These are phyloP conservation scores for Hydropsyche betteni DNA, from an alignment of 2,888 invertebrate species.

Conservation along the genomic window DNA sequence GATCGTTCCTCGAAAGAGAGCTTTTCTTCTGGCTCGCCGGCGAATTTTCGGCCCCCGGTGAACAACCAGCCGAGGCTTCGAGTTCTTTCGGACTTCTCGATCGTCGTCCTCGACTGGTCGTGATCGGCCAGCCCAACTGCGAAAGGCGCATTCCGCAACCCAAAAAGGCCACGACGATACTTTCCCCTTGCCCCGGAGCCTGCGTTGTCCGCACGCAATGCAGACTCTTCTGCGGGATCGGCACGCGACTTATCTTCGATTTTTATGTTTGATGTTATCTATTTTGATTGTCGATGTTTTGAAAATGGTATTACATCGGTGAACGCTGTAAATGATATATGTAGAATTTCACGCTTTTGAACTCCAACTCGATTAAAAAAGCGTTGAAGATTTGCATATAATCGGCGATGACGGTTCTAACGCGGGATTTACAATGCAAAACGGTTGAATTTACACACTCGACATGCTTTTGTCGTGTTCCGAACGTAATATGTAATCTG, in stretches of 20 bases:
- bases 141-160: conserved; percentile 41
- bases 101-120: conserved; percentile 46
- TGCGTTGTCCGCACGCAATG: too few relatives aligned
- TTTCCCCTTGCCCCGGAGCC: conserved; percentile 25
- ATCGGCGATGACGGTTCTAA: conserved; percentile 12
- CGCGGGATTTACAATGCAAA: conserved; percentile 1
- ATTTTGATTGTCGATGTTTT: too few relatives aligned
- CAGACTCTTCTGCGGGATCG: too few relatives aligned
- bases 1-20: conserved; percentile 2
- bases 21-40: conserved; percentile 7
- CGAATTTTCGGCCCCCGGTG: neutral
- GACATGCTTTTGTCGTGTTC: neutral
- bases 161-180: conserved; percentile 25
- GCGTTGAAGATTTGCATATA: conserved; percentile 6
- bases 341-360: too few relatives aligned
- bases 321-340: too few relatives aligned
- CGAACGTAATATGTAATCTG: too few relatives aligned
- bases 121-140: conserved; percentile 43
- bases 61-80: conserved; percentile 13
- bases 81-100: conserved; percentile 14
- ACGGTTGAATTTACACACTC: neutral
- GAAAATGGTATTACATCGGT: too few relatives aligned
- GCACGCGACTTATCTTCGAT: too few relatives aligned
- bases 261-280: too few relatives aligned
- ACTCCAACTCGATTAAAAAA: too few relatives aligned